These are phyloP conservation scores for Halesus radiatus DNA, from an alignment of 1,140 invertebrate species.

Conservation along the genomic window DNA sequence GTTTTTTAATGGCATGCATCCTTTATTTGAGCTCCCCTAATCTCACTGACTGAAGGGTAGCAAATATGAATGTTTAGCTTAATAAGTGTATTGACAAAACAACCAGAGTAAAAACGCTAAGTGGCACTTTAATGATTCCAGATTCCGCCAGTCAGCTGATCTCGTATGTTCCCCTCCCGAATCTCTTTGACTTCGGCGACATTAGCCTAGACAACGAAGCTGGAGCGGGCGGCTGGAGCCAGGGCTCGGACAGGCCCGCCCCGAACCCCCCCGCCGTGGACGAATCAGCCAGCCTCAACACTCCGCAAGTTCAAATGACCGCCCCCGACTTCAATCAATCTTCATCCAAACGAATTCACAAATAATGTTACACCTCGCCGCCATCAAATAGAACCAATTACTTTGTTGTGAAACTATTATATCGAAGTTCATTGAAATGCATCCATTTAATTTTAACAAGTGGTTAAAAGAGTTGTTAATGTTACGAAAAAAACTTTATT, in stretches of 20 bases:
- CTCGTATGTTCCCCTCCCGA: constrained; percentile 65
- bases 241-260: constrained; percentile 36
- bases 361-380: not conserved
- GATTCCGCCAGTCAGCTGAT: constrained; percentile 66
- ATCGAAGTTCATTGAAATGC: no score
- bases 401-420: no score
- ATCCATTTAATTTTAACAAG: no score
- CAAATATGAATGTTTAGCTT: no score
- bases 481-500: no score
- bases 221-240: not conserved
- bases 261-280: constrained; percentile 41
- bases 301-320: constrained; percentile 62
- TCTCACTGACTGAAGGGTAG: no score
- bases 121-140: constrained; percentile 41
- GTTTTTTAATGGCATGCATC: no score
- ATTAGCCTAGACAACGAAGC: constrained; percentile 65
- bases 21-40: no score
- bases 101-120: not conserved
- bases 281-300: constrained; percentile 68
- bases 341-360: not conserved
- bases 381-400: not conserved
- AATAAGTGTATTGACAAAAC: not conserved
- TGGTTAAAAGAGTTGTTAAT: no score
- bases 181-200: constrained; percentile 69
- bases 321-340: constrained; percentile 57